Conservation (phyloP, 92 coral and sea anemone species). For the Siderastrea radians region DNA sequence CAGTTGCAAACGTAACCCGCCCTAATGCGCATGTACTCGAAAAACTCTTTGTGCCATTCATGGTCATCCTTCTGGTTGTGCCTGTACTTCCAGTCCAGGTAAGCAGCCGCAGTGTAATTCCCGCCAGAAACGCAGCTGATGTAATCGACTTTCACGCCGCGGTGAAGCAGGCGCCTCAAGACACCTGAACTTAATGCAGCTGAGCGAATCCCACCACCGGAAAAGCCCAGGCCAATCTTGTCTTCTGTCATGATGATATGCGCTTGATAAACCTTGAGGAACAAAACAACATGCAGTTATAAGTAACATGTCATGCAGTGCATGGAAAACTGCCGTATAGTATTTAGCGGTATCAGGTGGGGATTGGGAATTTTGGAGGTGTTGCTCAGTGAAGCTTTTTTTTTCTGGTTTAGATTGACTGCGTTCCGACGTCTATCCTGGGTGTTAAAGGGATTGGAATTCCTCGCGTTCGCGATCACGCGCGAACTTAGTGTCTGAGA, state of each 20-base stretch:
- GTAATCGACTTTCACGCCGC: slow-evolving; percentile 75
- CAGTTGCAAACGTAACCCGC: slow-evolving; percentile 86
- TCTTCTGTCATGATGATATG: slow-evolving; percentile 33
- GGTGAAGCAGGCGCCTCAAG: slow-evolving; percentile 86
- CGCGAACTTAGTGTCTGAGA: too few relatives aligned
- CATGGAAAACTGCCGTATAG: too few relatives aligned
- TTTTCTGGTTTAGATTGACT: too few relatives aligned
- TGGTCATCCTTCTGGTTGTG: slow-evolving; percentile 67
- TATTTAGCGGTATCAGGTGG: too few relatives aligned
- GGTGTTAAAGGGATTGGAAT: too few relatives aligned
- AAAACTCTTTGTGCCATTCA: slow-evolving; percentile 83
- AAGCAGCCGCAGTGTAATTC: slow-evolving; percentile 84
- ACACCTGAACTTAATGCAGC: slow-evolving; percentile 91
- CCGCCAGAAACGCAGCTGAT: slow-evolving; percentile 92
- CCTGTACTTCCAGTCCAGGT: slow-evolving; percentile 87
- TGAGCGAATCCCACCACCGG: slow-evolving; percentile 92
- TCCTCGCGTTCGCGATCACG: too few relatives aligned
- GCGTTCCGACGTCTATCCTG: too few relatives aligned
- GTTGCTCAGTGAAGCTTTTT: too few relatives aligned
- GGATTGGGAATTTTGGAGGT: too few relatives aligned
- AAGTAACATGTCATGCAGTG: too few relatives aligned
- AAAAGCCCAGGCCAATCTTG: slow-evolving; percentile 77
- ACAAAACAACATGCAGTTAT: background rate
- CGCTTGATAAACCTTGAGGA: background rate
- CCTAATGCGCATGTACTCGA: slow-evolving; percentile 83